Percentiles rank a stretch among this genome's conserved stretches.
These are phyloP conservation scores for Bombylius discolor DNA, from an alignment of 2,888 invertebrate genomes.

Conservation along the genomic window DNA sequence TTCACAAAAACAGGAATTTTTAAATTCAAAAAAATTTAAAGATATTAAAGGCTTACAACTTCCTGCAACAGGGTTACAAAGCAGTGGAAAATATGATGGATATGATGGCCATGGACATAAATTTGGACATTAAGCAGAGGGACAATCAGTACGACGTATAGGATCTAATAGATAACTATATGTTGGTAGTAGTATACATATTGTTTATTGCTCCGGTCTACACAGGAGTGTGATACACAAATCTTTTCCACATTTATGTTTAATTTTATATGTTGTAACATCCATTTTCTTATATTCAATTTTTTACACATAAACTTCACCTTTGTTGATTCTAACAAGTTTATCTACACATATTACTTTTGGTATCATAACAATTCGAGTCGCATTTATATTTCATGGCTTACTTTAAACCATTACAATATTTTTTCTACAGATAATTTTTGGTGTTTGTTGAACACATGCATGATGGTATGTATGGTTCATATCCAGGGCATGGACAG, in stretches of 20 bases:
- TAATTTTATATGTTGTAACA: too few relatives aligned
- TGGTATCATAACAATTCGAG: not conserved
- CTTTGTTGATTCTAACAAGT: not conserved
- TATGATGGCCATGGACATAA: too few relatives aligned
- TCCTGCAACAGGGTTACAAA: too few relatives aligned
- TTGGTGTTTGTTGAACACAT: not conserved
- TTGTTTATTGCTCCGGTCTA: not conserved
- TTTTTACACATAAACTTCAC: too few relatives aligned
- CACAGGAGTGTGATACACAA: not conserved
- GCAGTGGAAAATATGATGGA: too few relatives aligned
- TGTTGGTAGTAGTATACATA: not conserved
- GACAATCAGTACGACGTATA: not conserved
- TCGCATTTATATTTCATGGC: not conserved
- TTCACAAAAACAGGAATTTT: too few relatives aligned
- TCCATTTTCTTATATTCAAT: too few relatives aligned
- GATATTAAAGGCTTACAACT: too few relatives aligned
- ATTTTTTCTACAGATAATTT: not conserved
- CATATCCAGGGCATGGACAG: not conserved
- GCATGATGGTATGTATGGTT: not conserved
- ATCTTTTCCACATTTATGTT: not conserved
- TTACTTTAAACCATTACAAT: not conserved
- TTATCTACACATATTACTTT: not conserved
- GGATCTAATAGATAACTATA: not conserved
- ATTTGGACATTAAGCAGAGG: too few relatives aligned
- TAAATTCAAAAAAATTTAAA: too few relatives aligned